Evolutionary conservation across 2,888 invertebrate species (phyloP).

Genomic region (Drosophila paranaensis): DNA sequence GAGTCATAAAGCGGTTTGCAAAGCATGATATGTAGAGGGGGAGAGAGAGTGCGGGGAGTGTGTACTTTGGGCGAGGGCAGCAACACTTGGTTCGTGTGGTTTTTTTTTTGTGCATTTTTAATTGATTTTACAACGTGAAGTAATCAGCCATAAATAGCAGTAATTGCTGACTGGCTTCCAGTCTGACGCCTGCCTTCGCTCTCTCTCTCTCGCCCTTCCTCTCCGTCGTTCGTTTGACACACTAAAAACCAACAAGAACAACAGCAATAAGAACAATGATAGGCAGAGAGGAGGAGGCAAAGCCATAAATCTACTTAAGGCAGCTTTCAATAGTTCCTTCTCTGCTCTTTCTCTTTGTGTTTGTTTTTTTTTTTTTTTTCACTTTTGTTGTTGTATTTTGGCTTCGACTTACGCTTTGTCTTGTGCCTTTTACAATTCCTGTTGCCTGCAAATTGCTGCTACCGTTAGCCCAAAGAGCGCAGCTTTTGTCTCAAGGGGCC

Average conservation of each 20-base stretch:
- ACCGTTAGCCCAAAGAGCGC: slow-evolving; percentile 41
- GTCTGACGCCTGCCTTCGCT: slow-evolving; percentile 16
- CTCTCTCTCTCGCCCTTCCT: not conserved
- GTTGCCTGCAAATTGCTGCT: slow-evolving; percentile 49
- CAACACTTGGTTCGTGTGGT: slow-evolving; percentile 51
- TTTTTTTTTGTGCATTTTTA: slow-evolving; percentile 72
- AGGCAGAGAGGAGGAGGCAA: slow-evolving; percentile 20
- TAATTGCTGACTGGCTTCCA: slow-evolving; percentile 65
- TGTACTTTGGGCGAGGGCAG: not conserved
- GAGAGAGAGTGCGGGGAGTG: not conserved
- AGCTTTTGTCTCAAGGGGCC: slow-evolving; percentile 23
- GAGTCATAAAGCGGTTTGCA: slow-evolving; percentile 60
- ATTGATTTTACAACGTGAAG: slow-evolving; percentile 79
- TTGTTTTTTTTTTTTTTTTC: not conserved
- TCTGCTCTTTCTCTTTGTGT: slow-evolving; percentile 20
- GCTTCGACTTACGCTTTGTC: slow-evolving; percentile 47
- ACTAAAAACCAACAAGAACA: slow-evolving; percentile 41
- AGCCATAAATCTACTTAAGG: slow-evolving; percentile 78
- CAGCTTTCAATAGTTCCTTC: slow-evolving; percentile 68
- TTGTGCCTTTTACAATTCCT: slow-evolving; percentile 49
- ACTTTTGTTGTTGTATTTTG: slow-evolving; percentile 19
- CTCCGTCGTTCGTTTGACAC: slow-evolving; percentile 63
- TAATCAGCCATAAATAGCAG: slow-evolving; percentile 77
- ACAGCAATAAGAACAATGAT: slow-evolving; percentile 46
- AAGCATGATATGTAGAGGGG: not conserved